Conservation (phyloP, 1,140 invertebrate species). For the Marisa cornuarietis region DNA sequence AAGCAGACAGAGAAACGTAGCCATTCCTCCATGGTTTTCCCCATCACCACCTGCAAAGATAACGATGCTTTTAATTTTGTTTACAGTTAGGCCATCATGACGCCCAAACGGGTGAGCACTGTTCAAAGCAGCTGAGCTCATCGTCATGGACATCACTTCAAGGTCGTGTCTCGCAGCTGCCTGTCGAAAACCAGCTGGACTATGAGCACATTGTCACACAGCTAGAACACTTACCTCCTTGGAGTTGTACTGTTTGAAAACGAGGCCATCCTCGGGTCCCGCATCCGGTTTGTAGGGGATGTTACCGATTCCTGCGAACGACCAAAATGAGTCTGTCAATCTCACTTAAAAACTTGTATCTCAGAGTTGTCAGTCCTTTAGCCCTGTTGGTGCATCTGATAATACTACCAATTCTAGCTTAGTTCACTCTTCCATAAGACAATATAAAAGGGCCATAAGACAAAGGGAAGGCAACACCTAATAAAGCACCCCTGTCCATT, state of each 20-base stretch:
- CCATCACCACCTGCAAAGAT: conserved; percentile 58
- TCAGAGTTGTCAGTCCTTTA: too few relatives aligned
- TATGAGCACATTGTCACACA: background rate
- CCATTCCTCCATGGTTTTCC: conserved; percentile 75
- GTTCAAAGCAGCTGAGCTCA: background rate
- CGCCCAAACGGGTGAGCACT: too few relatives aligned
- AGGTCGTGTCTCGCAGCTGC: background rate
- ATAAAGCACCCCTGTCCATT: too few relatives aligned
- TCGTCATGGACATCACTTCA: background rate
- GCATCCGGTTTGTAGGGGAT: conserved; percentile 70
- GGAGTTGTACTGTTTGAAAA: conserved; percentile 72
- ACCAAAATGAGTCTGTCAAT: too few relatives aligned
- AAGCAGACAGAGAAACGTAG: conserved; percentile 73
- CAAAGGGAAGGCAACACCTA: too few relatives aligned
- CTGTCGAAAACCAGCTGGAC: background rate
- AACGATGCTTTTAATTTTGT: too few relatives aligned
- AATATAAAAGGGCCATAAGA: too few relatives aligned
- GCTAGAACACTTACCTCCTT: conserved; percentile 62
- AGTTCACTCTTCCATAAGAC: too few relatives aligned
- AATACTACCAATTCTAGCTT: too few relatives aligned
- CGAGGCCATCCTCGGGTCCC: conserved; percentile 67
- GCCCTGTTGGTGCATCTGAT: too few relatives aligned
- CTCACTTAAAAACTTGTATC: too few relatives aligned
- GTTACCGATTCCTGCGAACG: conserved; percentile 67
- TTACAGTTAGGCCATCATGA: too few relatives aligned